These are phyloP conservation scores for Nannoperca australis DNA, from an alignment of 2,797 vertebrate genomes.

Conservation along the genomic window DNA sequence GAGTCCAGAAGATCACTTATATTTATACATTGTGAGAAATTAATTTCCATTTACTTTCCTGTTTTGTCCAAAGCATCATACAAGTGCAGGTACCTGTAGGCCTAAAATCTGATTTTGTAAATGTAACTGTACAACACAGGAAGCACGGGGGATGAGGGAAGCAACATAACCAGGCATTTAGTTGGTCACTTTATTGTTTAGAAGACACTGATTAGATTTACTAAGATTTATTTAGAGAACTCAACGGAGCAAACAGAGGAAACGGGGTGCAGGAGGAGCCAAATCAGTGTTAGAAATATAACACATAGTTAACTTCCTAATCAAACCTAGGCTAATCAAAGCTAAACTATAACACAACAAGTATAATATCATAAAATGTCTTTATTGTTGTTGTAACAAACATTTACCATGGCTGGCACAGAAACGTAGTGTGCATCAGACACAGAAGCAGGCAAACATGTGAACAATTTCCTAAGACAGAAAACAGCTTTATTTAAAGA, in stretches of 20 bases:
- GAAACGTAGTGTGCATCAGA: neutral
- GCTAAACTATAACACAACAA: neutral
- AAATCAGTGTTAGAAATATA: neutral
- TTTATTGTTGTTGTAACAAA: neutral
- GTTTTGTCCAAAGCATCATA: neutral
- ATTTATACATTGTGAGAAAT: too few species aligned
- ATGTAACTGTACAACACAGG: neutral
- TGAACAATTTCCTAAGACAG: neutral
- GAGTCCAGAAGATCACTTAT: too few species aligned
- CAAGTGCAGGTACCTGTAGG: neutral
- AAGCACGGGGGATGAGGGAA: too few species aligned
- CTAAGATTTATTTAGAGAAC: constrained; percentile 1
- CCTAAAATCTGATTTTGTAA: neutral
- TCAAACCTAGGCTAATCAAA: neutral
- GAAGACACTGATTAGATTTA: neutral
- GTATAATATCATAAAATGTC: neutral
- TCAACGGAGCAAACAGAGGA: constrained; percentile 6
- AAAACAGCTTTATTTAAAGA: neutral
- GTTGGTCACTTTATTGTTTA: neutral
- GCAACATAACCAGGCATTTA: neutral
- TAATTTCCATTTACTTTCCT: neutral
- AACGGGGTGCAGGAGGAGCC: neutral
- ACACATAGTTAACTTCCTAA: neutral
- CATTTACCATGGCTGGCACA: neutral
- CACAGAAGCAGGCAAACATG: neutral